Evolutionary conservation across 1,140 invertebrate genomes (phyloP).

Genomic region (Solen grandis): DNA sequence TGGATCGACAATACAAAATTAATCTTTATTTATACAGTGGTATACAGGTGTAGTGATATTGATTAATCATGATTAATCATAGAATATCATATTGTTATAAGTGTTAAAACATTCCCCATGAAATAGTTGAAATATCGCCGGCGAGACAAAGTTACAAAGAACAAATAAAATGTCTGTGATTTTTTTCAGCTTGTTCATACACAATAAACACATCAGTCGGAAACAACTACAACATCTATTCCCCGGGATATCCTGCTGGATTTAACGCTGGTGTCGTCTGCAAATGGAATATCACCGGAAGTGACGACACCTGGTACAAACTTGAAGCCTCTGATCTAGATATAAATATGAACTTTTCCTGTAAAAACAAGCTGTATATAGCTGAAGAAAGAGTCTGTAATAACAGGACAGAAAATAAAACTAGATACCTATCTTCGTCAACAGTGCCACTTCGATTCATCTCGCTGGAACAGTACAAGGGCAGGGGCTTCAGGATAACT

Average conservation of each 20-base stretch:
- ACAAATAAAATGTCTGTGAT: no score
- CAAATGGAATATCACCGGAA: constrained; percentile 15
- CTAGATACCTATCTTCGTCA: not conserved
- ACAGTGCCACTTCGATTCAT: no score
- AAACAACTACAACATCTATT: not conserved
- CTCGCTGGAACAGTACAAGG: no score
- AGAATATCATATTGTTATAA: no score
- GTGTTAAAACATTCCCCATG: no score
- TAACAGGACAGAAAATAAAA: not conserved
- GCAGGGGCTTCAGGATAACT: not conserved
- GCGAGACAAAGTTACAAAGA: no score
- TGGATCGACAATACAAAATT: no score
- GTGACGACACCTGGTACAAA: constrained; percentile 15
- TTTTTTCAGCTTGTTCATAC: constrained; percentile 32
- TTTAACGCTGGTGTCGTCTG: constrained; percentile 10
- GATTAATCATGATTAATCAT: no score
- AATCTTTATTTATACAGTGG: no score
- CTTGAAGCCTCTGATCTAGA: constrained; percentile 11
- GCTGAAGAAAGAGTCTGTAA: not conserved
- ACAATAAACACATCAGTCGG: constrained; percentile 8
- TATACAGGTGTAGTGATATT: no score
- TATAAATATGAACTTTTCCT: not conserved
- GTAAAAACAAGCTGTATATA: not conserved
- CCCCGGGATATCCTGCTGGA: constrained; percentile 11
- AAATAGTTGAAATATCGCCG: no score